Evolutionary conservation across 2,797 vertebrate genomes (phyloP), one percentile per base, ranked within the genome.

Genomic region (Carapus acus): DNA sequence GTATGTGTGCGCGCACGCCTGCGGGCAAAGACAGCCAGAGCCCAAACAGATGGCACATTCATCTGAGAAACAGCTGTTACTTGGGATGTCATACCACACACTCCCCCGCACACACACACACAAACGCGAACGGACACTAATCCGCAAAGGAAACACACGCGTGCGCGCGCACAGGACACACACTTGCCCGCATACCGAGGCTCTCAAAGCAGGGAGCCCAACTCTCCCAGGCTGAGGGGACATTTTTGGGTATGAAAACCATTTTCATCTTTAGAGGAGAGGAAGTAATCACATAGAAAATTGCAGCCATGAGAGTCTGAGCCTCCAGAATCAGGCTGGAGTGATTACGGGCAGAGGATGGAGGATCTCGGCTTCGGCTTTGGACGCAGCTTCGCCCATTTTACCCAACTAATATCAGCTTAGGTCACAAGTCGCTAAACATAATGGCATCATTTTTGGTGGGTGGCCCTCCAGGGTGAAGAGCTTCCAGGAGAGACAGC

Each of bases 271-370:
- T 72, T n/a, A 29, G 49, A 64, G 49, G 33, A 58, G 53, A 58
- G 71, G 68, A 83, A 83, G 78, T 58, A 80, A 82, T 81, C 76
- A 72, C 48, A 60, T 22, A 58, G 65, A 65, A 80, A 73, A 80
- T 79, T 76, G 31, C 66, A 49, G 48, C 40, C 42, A 24, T 64
- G 48, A 46, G 61, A 62, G 49, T 56, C 50, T 53, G 52, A 64
- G 54, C 36, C 53, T 49, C 39, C 12, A 21, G 50, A 62, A 57
- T 71, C 62, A 67, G 55, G 47, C 45, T 67, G 64, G 19, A 47
- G 62, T 58, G 50, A 74, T 75, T 65, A 79, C 50, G 48, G 43
- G 12, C 47, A 69, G 43, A 58, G 48, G 49, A 63, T 54, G 51
- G 37, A 43, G 62, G 61, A 45, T 43, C 54, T 72, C 54, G 53